These are phyloP conservation scores for Hirtodrosophila duncani DNA, from an alignment of 2,888 invertebrate genomes.

Conservation along the genomic window DNA sequence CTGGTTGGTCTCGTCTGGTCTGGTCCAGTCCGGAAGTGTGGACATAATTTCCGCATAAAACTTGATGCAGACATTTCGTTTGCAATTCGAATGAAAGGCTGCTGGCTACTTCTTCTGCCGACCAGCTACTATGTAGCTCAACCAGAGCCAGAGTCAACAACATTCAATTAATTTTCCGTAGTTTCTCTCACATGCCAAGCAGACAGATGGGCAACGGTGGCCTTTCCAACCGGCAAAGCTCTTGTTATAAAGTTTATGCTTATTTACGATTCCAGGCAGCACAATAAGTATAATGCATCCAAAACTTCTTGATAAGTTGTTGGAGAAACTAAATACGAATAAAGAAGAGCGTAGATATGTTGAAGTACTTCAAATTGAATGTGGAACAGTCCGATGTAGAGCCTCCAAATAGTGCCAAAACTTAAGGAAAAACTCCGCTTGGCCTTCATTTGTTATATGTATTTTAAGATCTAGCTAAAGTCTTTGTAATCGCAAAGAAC, in stretches of 20 bases:
- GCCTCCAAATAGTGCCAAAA: too few species aligned
- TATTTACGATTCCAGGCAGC: constrained; percentile 38
- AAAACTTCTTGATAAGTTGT: too few species aligned
- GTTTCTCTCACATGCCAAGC: constrained; percentile 36
- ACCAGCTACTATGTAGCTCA: too few species aligned
- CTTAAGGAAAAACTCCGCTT: too few species aligned
- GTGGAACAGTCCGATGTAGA: too few species aligned
- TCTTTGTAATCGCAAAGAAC: too few species aligned
- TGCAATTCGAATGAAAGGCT: constrained; percentile 51
- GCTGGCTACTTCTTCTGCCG: too few species aligned
- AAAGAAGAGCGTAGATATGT: too few species aligned
- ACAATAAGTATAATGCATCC: constrained; percentile 10
- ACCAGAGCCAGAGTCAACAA: constrained; percentile 42
- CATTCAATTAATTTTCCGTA: constrained; percentile 61
- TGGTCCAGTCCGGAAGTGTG: constrained; percentile 47
- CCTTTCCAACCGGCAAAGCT: constrained; percentile 31
- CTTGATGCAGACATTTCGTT: constrained; percentile 61
- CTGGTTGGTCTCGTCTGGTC: constrained; percentile 9
- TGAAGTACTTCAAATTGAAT: too few species aligned
- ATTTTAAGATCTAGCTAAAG: too few species aligned
- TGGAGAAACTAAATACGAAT: too few species aligned
- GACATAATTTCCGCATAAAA: constrained; percentile 64
- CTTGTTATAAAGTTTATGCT: constrained; percentile 45
- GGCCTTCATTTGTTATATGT: too few species aligned
- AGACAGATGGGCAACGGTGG: constrained; percentile 33